Base-by-base conservation (phyloP, 2,797 vertebrate genomes). In the Pelodytes ibericus region DNA sequence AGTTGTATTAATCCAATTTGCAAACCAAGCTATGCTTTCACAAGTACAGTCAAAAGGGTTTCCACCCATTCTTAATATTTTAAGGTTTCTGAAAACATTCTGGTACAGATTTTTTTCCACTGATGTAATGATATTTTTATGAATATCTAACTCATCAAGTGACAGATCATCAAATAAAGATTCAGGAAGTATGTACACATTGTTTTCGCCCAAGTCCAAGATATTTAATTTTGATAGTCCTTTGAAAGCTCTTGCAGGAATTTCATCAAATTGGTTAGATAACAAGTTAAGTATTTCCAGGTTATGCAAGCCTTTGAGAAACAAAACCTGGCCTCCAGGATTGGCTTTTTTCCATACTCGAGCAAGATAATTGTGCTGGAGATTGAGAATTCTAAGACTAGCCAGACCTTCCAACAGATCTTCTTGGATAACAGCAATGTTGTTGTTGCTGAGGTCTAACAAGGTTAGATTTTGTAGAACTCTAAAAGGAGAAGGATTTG, bases 11-110 rank as follows among this genome's bases (percentile, higher is more conserved):
- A 99, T 86, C 96, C 96, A 99, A 0, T 81, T 88, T 11, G 90
- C 88, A 77, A 98, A 99, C 98, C 98, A 99, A 79, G 94, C 79
- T 41, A 98, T 95, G 84, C 96, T 97, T 82, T 96, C 96, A 75
- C 98, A 99, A 0, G 98, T 99, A 80, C 98, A 99, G 56, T 99
- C 97, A 56, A 97, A 99, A 0, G 98, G 96, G 80, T 99, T 99
- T 69, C 83, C 93, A 72, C 87, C 85, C 94, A 99, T 94, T 57
- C 88, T 66, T 24, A 99, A 89, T 75, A 74, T 44, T 31, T 78
- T 91, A 70, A 99, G 83, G 81, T 91, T 95, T 75, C 81, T 85
- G 80, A 96, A 85, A 18, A 89, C 91, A 7, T 82, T 80, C 31
- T 85, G 81, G 59, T 98, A 99, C 26, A 95, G 93, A 16, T 88